These are phyloP conservation scores for Thunnus thynnus DNA, from an alignment of 2,113 vertebrate species.

Conservation along the genomic window DNA sequence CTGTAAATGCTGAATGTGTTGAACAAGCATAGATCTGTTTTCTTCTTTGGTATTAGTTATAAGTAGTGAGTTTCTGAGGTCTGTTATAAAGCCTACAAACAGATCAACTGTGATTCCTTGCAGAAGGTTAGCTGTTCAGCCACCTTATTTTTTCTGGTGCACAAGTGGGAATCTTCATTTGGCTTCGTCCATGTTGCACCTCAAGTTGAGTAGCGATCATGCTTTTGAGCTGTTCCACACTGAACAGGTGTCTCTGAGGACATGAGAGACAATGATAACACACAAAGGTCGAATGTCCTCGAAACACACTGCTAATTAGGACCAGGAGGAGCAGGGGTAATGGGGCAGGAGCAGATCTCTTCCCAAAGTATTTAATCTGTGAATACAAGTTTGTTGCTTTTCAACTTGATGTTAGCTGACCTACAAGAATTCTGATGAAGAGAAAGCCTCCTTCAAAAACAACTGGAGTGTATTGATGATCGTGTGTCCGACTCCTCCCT, in stretches of 20 bases:
- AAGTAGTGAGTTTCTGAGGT: constrained; percentile 14
- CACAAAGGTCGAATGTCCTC: constrained; percentile 24
- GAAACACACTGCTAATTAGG: constrained; percentile 24
- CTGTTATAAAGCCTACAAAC: constrained; percentile 4
- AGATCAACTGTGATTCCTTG: not conserved
- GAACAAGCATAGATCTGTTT: not conserved
- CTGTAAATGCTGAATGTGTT: not conserved
- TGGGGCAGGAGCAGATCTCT: not conserved
- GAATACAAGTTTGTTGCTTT: constrained; percentile 10
- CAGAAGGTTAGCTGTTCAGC: not conserved
- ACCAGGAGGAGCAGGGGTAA: not conserved
- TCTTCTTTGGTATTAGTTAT: constrained; percentile 68
- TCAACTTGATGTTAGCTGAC: constrained; percentile 16
- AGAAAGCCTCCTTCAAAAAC: constrained; percentile 42
- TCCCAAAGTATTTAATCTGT: constrained; percentile 6
- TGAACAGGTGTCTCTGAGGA: constrained; percentile 4
- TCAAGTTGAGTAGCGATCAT: not conserved
- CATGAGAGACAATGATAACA: constrained; percentile 11
- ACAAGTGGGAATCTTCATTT: constrained; percentile 1
- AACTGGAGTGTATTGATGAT: constrained; percentile 11
- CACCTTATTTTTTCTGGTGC: not conserved
- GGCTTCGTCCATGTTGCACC: constrained; percentile 8
- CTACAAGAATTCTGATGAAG: constrained; percentile 22
- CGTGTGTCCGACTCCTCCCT: not conserved
- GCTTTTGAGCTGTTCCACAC: not conserved